phyloP scores from a whole-genome alignment of 2,888 invertebrate species.

The Hololepta plana region DNA sequence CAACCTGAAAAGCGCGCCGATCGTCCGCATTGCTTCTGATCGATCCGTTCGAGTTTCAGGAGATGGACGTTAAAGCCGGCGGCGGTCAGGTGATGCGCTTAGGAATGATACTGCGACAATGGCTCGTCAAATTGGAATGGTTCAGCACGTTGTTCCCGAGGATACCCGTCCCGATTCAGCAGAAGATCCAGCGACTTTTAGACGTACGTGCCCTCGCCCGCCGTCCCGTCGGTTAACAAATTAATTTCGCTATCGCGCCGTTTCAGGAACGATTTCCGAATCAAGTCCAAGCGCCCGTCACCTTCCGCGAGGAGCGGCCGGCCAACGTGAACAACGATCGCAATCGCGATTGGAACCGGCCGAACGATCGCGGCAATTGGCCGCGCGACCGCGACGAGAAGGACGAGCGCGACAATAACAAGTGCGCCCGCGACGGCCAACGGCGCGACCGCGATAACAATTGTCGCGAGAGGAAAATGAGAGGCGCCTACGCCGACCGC shows the following conservation, averaged over 20 bases:
- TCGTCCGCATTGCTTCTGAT: background rate
- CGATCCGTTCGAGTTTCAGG: conserved; percentile 28
- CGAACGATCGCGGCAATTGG: conserved; percentile 8
- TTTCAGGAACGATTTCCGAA: conserved; percentile 21
- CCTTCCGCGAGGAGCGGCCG: conserved; percentile 12
- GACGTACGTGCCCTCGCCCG: conserved; percentile 27
- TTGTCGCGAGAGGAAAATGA: conserved; percentile 8
- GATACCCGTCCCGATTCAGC: conserved; percentile 95
- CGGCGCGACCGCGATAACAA: conserved; percentile 15
- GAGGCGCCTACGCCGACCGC: conserved; percentile 24
- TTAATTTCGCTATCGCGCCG: background rate
- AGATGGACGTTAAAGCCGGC: conserved; percentile 94
- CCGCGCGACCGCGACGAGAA: conserved; percentile 15
- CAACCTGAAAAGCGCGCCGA: background rate
- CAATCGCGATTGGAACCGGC: conserved; percentile 4
- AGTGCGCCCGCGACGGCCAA: conserved; percentile 24
- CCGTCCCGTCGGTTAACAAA: background rate
- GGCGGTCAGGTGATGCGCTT: conserved; percentile 87
- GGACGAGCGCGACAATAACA: conserved; percentile 8
- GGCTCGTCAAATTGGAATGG: conserved; percentile 94
- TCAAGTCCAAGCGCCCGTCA: conserved; percentile 11
- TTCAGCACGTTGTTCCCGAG: conserved; percentile 96
- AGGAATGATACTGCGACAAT: conserved; percentile 81
- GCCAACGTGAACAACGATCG: conserved; percentile 7
- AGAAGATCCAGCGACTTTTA: conserved; percentile 64